Conservation (phyloP, 1,140 invertebrate genomes). For the Oppia nitens region DNA sequence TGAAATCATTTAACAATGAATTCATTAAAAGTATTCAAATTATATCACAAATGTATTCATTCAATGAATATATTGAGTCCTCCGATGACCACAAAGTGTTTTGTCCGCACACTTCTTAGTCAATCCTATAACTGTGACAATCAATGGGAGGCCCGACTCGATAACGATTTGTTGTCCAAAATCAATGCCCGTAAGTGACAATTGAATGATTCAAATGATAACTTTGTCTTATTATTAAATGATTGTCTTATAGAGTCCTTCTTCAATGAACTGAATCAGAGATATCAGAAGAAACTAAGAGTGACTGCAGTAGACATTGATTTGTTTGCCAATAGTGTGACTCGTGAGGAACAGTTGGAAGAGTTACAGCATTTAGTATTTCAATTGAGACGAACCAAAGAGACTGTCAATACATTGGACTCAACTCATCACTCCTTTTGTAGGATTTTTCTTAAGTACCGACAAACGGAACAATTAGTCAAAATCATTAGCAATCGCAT, state of each 20-base stretch:
- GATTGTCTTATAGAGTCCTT: constrained; percentile 5
- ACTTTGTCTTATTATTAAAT: background rate
- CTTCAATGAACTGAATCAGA: constrained; percentile 13
- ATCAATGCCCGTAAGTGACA: background rate
- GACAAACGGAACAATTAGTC: constrained; percentile 42
- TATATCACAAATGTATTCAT: no score
- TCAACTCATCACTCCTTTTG: constrained; percentile 67
- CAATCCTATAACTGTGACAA: background rate
- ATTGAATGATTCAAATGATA: background rate
- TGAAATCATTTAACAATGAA: no score
- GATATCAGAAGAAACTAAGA: constrained; percentile 1
- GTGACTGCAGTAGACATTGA: constrained; percentile 14
- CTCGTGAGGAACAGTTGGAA: constrained; percentile 30
- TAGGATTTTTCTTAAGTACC: constrained; percentile 42
- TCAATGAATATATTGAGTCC: no score
- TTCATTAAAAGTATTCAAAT: no score
- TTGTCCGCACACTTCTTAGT: background rate
- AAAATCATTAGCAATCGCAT: constrained; percentile 56
- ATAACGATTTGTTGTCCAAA: background rate
- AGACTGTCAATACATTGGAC: constrained; percentile 46
- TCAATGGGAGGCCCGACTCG: background rate
- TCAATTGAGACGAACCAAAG: constrained; percentile 47
- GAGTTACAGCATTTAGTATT: constrained; percentile 49
- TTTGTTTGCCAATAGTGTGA: constrained; percentile 17
- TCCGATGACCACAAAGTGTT: no score